Conservation (phyloP, 2,113 vertebrate genomes). For the Mesocricetus auratus region DNA sequence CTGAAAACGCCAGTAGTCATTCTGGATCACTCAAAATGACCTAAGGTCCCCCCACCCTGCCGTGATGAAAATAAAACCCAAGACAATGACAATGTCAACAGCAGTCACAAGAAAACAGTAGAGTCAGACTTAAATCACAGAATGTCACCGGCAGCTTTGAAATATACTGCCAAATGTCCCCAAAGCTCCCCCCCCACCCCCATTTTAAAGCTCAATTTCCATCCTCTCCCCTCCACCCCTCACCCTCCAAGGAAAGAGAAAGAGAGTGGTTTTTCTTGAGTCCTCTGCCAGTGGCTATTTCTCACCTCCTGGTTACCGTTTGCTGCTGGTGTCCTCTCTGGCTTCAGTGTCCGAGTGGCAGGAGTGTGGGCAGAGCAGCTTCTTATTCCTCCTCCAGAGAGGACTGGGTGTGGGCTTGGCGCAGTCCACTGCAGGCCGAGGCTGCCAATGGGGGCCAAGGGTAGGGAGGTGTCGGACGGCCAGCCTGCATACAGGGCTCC, state of each 20-base stretch:
- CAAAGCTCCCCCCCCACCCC: neutral
- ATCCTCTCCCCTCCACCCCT: neutral
- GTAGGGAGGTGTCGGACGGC: neutral
- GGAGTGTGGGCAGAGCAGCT: neutral
- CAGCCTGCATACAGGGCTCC: conserved; percentile 54
- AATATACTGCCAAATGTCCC: neutral
- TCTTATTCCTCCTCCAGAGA: conserved; percentile 51
- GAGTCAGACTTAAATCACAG: neutral
- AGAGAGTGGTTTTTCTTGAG: neutral
- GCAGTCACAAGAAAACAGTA: neutral
- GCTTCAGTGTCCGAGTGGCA: neutral
- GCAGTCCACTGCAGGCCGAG: neutral
- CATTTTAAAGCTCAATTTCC: neutral
- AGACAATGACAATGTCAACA: neutral
- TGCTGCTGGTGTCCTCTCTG: neutral
- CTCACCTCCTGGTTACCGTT: neutral
- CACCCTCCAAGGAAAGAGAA: neutral
- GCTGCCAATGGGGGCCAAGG: conserved; percentile 44
- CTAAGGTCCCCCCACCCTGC: neutral
- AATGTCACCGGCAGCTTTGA: neutral
- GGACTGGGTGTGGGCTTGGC: neutral
- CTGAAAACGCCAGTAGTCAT: neutral
- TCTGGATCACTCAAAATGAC: neutral
- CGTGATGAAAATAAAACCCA: too few relatives aligned
- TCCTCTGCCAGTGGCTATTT: neutral